Evolutionary conservation across 1,140 invertebrate genomes (phyloP), one percentile per base, ranked within the genome.

Genomic region (Bemisia tabaci): DNA sequence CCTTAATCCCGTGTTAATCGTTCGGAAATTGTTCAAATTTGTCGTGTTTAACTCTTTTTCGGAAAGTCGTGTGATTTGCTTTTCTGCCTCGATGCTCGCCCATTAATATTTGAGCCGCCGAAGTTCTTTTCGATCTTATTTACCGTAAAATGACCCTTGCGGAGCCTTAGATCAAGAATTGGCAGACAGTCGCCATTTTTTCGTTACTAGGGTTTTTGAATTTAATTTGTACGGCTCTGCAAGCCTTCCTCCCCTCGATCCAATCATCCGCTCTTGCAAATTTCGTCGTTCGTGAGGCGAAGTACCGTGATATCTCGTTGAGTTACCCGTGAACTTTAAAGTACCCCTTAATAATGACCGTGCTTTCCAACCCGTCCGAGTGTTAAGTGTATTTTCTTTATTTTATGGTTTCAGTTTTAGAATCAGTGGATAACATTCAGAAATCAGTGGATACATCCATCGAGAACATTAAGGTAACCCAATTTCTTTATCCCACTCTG

Each of bases 121-220:
- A 9, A 48, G 33, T 48, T 48, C 33, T 17, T 48, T n/a, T n/a
- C n/a, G n/a, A 48, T 48, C 17, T 48, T 9, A 48, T 9, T 48
- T 48, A 48, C 17, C 33, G 5, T 17, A 48, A 48, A 48, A 48
- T 48, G 33, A 48, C 33, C 33, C 5, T 48, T 48, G 33, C 33
- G 33, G 5, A 48, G 33, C 33, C 33, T 5, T 48, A 48, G 65
- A 68, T 68, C 64, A 65, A 60, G 63, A 60, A 68, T 59, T 62
- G 63, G 60, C 64, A 27, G 68, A 25, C 60, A 64, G 39, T 66
- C 68, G 68, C 68, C 68, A 67, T 67, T 60, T 69, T 67, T 60
- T 60, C 65, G 66, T 65, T 48, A 48, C 5, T 48, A 48, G 33
- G 33, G 33, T 48, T 48, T 48, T 48, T n/a, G n/a, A 48, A 48